These are phyloP conservation scores for Mesorhabditis belari DNA, from an alignment of 2,888 invertebrate species.

Conservation along the genomic window DNA sequence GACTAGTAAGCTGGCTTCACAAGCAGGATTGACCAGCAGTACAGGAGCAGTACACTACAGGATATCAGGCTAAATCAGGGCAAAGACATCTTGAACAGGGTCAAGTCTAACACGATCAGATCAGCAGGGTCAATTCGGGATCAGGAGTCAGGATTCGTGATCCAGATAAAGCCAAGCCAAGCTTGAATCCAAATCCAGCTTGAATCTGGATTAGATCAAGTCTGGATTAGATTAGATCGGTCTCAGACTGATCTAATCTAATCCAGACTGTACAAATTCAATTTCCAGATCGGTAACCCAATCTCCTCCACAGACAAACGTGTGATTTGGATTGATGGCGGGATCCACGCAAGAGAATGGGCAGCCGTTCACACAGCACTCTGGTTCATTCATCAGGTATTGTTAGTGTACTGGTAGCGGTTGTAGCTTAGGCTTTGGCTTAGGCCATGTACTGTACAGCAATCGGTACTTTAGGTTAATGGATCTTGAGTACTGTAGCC, in stretches of 20 bases:
- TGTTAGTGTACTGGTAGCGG: background rate
- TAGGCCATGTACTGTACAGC: background rate
- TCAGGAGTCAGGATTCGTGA: no score
- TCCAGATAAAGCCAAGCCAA: no score
- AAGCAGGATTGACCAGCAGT: no score
- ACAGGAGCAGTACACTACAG: no score
- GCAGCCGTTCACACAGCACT: constrained; percentile 49
- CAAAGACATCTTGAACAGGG: no score
- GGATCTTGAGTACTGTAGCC: background rate
- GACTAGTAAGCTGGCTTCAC: no score
- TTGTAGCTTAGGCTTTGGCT: background rate
- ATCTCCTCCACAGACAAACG: constrained; percentile 32
- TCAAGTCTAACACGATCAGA: no score
- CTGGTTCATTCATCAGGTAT: constrained; percentile 51
- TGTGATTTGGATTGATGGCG: constrained; percentile 51
- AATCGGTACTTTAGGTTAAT: background rate
- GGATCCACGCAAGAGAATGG: constrained; percentile 52
- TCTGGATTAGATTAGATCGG: background rate
- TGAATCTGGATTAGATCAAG: no score
- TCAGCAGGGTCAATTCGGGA: no score
- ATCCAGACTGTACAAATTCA: background rate
- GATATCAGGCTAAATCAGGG: no score
- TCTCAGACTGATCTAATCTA: background rate
- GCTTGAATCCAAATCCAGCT: no score
- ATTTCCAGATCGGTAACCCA: constrained; percentile 36